These are phyloP conservation scores for Denticeps clupeoides DNA, from an alignment of 2,797 vertebrate genomes.

Conservation along the genomic window DNA sequence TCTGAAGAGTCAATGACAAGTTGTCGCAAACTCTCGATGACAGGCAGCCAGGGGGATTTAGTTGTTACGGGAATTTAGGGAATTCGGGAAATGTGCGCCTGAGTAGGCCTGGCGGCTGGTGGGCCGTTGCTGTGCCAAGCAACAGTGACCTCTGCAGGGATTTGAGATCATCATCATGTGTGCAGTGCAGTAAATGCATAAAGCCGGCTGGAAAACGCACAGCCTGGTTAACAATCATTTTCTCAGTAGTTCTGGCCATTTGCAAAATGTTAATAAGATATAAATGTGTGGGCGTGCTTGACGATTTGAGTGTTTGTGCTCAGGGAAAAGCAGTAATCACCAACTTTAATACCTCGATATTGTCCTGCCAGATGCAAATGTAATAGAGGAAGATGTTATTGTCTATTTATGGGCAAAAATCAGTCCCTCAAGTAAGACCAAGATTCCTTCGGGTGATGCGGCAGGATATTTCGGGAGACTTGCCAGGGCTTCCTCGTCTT, in stretches of 20 bases:
- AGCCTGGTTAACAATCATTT: no score
- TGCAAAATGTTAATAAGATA: no score
- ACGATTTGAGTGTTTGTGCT: no score
- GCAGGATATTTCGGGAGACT: slow-evolving; percentile 29
- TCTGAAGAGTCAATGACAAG: slow-evolving; percentile 33
- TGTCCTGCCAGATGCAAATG: no score
- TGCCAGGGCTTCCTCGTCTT: slow-evolving; percentile 27
- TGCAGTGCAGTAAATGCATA: background rate
- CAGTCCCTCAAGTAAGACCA: background rate
- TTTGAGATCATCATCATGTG: slow-evolving; percentile 25
- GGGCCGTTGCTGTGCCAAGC: slow-evolving; percentile 37
- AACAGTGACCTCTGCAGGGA: slow-evolving; percentile 73
- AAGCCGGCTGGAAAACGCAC: no score
- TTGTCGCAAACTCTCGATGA: background rate
- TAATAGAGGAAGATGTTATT: background rate
- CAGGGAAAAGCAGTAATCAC: no score
- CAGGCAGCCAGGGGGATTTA: slow-evolving; percentile 36
- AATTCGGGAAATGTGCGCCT: slow-evolving; percentile 11
- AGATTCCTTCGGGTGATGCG: slow-evolving; percentile 38
- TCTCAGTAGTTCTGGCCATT: no score
- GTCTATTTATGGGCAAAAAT: background rate
- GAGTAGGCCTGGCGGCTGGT: no score
- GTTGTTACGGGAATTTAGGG: slow-evolving; percentile 28
- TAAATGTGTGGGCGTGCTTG: no score
- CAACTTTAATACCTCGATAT: no score